Evolutionary conservation across 2,888 invertebrate genomes (phyloP).

Genomic region (Abrostola tripartita): DNA sequence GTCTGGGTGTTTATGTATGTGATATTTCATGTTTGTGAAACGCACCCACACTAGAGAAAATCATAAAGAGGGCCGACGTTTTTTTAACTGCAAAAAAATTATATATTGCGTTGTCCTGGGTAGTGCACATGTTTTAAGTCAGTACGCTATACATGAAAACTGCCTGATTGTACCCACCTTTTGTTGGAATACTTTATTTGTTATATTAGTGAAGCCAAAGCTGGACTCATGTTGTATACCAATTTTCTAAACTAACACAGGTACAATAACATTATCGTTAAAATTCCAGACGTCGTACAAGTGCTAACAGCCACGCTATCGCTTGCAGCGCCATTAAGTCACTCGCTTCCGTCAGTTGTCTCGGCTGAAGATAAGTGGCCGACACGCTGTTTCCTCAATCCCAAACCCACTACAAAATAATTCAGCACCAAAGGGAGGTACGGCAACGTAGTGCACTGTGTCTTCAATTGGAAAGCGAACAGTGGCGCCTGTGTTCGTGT

Average conservation of each 20-base stretch:
- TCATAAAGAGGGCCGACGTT: too few species aligned
- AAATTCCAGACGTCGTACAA: conserved; percentile 27
- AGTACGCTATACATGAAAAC: too few species aligned
- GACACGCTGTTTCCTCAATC: conserved; percentile 55
- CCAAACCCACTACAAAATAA: conserved; percentile 52
- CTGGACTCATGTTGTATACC: background rate
- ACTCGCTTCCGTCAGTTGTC: conserved; percentile 51
- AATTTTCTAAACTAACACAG: background rate
- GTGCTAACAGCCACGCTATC: conserved; percentile 39
- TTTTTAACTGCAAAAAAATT: too few species aligned
- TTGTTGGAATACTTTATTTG: too few species aligned
- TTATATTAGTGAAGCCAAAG: too few species aligned
- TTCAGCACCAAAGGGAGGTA: conserved; percentile 36
- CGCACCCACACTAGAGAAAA: too few species aligned
- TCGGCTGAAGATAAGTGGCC: conserved; percentile 48
- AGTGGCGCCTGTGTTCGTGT: conserved; percentile 56
- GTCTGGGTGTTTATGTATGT: too few species aligned
- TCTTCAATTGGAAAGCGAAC: conserved; percentile 51
- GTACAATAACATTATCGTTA: conserved; percentile 13
- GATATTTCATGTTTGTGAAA: too few species aligned
- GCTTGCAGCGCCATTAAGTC: conserved; percentile 43
- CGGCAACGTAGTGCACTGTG: conserved; percentile 24
- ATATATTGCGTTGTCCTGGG: too few species aligned
- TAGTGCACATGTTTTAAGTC: too few species aligned
- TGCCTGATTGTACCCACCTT: too few species aligned